Evolutionary conservation across 1,140 invertebrate genomes (phyloP), one percentile per base, ranked within the genome.

Genomic region (Chironomus tepperi): DNA sequence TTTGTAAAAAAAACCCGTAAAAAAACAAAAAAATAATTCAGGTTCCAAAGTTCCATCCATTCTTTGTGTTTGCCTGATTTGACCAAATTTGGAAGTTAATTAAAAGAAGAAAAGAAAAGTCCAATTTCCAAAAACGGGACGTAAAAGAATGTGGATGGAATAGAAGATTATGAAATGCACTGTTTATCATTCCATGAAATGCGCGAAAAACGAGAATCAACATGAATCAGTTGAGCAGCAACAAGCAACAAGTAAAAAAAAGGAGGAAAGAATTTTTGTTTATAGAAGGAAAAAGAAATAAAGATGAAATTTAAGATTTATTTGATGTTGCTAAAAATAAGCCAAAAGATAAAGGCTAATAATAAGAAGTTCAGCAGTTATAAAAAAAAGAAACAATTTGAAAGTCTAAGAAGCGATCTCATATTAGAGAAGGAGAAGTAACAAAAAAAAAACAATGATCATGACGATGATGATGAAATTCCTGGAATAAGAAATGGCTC

Each of bases 301-400:
- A 21, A 70, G 64, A 16, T 67, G 64, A 70, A 70, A 19, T 70
- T 70, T 70, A 70, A 70, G 65, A 70, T 70, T 70, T 70, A 70
- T 70, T 70, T 70, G 65, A 70, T 70, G 65, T 8, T 70, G 65
- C 47, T 57, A 57, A 57, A 57, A 57, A 57, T 12, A 57, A 10
- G 43, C 8, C 2, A 47, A 9, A 57, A 57, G 12, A 57, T 5
- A 12, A 15, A 57, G 12, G 12, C n/a, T n/a, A n/a, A n/a, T 57
- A n/a, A n/a, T 57, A 57, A n/a, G 3, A 57, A 57, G 10, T 12
- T 57, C 12, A 57, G 10, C 12, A 34, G 24, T 34, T n/a, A n/a
- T n/a, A n/a, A n/a, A 34, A 34, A 5, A 34, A 34, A 34, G 24
- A 34, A 34, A 34, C 24, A 34, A 34, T 34, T 34, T 34, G 24